Base-by-base conservation (phyloP, 2,113 vertebrate species). In the Xiphorhynchus elegans region DNA sequence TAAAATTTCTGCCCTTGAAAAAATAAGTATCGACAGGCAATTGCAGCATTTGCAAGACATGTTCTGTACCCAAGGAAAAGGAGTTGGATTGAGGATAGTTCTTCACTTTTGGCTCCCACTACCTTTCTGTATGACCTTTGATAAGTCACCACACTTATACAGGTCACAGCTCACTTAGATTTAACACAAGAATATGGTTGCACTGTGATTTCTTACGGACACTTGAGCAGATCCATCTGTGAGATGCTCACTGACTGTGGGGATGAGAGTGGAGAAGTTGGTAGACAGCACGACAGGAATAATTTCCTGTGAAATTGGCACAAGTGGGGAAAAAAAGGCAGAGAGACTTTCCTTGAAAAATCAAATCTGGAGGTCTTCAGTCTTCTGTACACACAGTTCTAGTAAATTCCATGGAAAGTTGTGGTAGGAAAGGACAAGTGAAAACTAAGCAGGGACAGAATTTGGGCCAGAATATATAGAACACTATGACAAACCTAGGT, bases 381-480 rank as follows among this genome's bases (percentile, higher is more conserved):
- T 79, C 35, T 83, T 49, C 58, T 5, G 44, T 29, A 56, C 37
- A 44, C 26, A 59, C 52, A 47, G 29, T 33, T 77, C 35, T 42
- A 83, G 17, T 13, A 6, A 83, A 90, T 29, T 35, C 62, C 20
- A 6, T 6, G 6, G 26, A 24, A 75, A 93, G n/a, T 6, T 58
- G 35, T 24, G 26, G 53, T 58, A 79, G 21, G 44, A 59, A 87
- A 84, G 68, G 58, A 77, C 56, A 76, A 66, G 40, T 4, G 1
- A 77, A 91, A 94, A 72, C 33, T 31, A 87, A 84, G 52, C 1
- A 60, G 74, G 29, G 49, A 70, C 11, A 90, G 78, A 77, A 93
- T 93, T 46, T 75, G 69, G 86, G 72, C 64, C 60, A 69, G 63
- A 77, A 88, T 86, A 85, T 55, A 63, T 62, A 90, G 68, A 94